Conservation (phyloP, 2,113 vertebrate species). For the Progne subis region DNA sequence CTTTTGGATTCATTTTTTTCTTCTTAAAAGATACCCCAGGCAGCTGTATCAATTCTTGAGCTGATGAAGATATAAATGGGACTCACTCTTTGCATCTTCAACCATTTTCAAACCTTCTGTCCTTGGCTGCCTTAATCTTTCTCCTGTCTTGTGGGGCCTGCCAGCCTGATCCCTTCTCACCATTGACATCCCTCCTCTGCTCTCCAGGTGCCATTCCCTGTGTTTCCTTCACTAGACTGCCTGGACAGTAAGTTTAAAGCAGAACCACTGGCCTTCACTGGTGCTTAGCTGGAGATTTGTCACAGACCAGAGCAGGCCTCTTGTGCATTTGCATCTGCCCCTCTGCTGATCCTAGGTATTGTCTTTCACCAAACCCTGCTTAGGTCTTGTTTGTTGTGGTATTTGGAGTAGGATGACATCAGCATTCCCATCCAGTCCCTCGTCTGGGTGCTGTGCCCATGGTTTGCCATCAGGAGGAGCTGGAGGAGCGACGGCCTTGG, state of each 20-base stretch:
- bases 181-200: neutral
- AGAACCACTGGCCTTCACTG: neutral
- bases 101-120: neutral
- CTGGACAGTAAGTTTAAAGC: neutral
- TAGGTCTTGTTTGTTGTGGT: neutral
- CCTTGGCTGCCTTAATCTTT: neutral
- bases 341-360: neutral
- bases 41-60: neutral
- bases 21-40: neutral
- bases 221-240: neutral
- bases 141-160: neutral
- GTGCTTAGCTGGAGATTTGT: neutral
- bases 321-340: neutral
- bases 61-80: neutral
- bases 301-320: neutral
- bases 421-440: neutral
- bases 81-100: neutral
- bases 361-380: neutral
- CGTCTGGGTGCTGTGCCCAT: neutral
- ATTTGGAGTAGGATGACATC: neutral
- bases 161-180: neutral
- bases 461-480: slow-evolving; percentile 19
- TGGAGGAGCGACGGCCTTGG: neutral
- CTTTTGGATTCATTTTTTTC: neutral
- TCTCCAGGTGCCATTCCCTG: neutral